phyloP scores from a whole-genome alignment of 2,113 vertebrate genomes.

The Myrmophylax atrothorax region DNA sequence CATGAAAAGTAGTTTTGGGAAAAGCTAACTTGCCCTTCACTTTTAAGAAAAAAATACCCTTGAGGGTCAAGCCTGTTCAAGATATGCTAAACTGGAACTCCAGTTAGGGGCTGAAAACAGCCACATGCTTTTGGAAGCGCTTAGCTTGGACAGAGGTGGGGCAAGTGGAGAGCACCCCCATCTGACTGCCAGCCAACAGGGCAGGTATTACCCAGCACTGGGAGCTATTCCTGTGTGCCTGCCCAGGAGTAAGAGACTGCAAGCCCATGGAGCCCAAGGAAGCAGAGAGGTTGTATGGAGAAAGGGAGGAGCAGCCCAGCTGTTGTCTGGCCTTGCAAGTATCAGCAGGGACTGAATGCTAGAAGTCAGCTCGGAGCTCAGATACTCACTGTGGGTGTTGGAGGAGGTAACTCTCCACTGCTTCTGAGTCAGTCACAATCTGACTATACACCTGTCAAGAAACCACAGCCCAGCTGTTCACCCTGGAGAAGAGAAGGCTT shows the following conservation, averaged over 20 bases:
- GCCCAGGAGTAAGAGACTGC: not conserved
- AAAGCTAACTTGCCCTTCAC: not conserved
- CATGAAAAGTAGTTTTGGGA: not conserved
- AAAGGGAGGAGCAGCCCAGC: not conserved
- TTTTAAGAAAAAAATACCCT: not conserved
- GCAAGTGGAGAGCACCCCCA: not conserved
- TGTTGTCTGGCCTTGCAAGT: not conserved
- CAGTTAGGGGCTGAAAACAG: not conserved
- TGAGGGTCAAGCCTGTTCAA: not conserved
- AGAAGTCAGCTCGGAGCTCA: not conserved
- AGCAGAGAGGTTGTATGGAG: not conserved
- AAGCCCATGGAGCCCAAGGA: not conserved
- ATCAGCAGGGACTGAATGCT: not conserved
- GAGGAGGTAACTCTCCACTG: not conserved
- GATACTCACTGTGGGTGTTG: not conserved
- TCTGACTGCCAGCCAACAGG: not conserved
- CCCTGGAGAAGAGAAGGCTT: not conserved
- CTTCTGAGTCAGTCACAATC: not conserved
- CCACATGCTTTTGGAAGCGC: not conserved
- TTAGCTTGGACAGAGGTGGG: not conserved
- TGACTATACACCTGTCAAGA: rapidly evolving
- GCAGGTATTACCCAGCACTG: not conserved
- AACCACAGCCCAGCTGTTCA: not conserved
- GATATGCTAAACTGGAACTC: not conserved
- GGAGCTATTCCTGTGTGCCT: not conserved